phyloP scores from a whole-genome alignment of 1,140 invertebrate species.

The Gonioctena quinquepunctata region DNA sequence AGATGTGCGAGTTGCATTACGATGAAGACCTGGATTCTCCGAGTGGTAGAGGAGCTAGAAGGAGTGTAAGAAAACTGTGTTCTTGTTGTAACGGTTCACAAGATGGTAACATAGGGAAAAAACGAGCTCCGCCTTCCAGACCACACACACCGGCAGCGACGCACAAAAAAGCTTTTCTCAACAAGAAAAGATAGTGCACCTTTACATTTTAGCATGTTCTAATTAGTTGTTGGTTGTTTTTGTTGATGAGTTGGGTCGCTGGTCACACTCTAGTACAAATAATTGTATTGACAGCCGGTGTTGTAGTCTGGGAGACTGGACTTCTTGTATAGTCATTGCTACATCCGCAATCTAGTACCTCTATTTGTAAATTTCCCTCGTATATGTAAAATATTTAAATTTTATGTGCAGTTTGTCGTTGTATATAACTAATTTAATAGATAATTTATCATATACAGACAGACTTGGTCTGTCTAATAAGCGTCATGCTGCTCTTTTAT shows the following conservation, averaged over 20 bases:
- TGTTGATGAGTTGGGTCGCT: constrained; percentile 42
- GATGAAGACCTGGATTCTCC: constrained; percentile 39
- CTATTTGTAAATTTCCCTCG: constrained; percentile 49
- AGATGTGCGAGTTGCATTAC: constrained; percentile 43
- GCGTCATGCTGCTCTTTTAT: not conserved
- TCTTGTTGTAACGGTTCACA: constrained; percentile 50
- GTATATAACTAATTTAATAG: constrained; percentile 49
- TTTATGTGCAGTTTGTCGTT: constrained; percentile 54
- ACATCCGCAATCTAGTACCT: constrained; percentile 50
- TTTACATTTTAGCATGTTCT: constrained; percentile 29
- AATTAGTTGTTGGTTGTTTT: constrained; percentile 37
- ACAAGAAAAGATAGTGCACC: constrained; percentile 54
- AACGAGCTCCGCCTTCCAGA: constrained; percentile 42
- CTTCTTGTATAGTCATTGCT: constrained; percentile 38
- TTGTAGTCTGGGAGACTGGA: constrained; percentile 25
- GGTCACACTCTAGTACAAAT: constrained; percentile 54
- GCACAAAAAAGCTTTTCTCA: constrained; percentile 49
- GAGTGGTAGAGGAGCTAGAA: constrained; percentile 44
- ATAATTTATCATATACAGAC: constrained; percentile 22
- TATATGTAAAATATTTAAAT: constrained; percentile 50
- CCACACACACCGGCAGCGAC: constrained; percentile 39
- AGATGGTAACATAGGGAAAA: constrained; percentile 37
- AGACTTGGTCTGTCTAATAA: constrained; percentile 11
- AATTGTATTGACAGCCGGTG: constrained; percentile 25
- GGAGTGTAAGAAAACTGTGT: constrained; percentile 47